Evolutionary conservation across 2,113 vertebrate genomes (phyloP), one percentile per base, ranked within the genome.

Genomic region (Pyxicephalus adspersus): DNA sequence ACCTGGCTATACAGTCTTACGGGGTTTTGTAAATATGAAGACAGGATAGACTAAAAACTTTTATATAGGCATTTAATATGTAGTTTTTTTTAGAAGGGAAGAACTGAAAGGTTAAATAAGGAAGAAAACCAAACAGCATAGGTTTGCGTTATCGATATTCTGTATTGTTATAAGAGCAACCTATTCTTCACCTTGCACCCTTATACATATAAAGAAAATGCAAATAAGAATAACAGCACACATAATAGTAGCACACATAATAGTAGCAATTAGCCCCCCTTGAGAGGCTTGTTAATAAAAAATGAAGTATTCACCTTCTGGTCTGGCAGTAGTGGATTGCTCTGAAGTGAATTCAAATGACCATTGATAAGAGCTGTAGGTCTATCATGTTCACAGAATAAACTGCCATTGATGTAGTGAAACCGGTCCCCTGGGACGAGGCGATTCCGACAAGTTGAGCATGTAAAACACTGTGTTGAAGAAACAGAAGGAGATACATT

Each of bases 341-440:
- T 98, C 95, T 98, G 98, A 94, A 99, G 96, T 92, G 98, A 98
- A 95, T 96, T 98, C 96, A 99, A 95, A 94, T 99, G 98, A 91
- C 97, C 97, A 88, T 98, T 98, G 94, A 99, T 98, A 95, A 99
- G 97, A 85, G 98, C 96, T 92, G 98, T 96, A 91, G 97, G 98
- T 96, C 97, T 95, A 96, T 99, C 98, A 92, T 99, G 97, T 96
- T 99, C 98, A 87, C 98, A 99, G 94, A 99, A 99, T 95, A 99
- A 96, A 95, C 95, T 99, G 96, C 98, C 98, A 91, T 99, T 99
- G 95, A 99, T 97, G 95, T 99, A 99, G 95, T 99, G 98, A 94
- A 99, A 99, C 91, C 98, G 93, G 89, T 99, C 98, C 85, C 98
- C 98, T 0, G 98, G 98, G 91, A 99, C 96, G 85, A 99, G 95